Percentiles rank a stretch among this genome's conserved stretches.
phyloP scores from a whole-genome alignment of 1,140 invertebrate species.

The Catajapyx aquilonaris region DNA sequence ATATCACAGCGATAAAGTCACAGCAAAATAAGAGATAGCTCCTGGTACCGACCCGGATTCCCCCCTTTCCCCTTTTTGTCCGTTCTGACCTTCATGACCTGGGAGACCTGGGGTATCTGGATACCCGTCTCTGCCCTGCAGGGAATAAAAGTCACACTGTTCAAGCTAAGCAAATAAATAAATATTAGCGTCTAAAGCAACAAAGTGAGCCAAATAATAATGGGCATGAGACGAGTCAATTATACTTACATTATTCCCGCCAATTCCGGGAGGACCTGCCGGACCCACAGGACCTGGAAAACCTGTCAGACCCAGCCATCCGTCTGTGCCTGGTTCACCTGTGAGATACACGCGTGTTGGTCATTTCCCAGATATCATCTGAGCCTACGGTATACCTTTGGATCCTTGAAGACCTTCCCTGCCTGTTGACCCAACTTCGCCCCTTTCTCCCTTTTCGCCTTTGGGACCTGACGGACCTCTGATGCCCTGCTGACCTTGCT shows the following conservation, averaged over 20 bases:
- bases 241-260: slow-evolving; percentile 49
- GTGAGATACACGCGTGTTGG: too few relatives aligned
- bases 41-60: too few relatives aligned
- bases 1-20: too few relatives aligned
- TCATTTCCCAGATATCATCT: too few relatives aligned
- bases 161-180: too few relatives aligned
- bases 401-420: slow-evolving; percentile 46
- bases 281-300: slow-evolving; percentile 47
- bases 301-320: slow-evolving; percentile 43
- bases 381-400: slow-evolving; percentile 26
- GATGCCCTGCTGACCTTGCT: slow-evolving; percentile 50
- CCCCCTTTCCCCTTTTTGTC: slow-evolving; percentile 42
- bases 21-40: too few relatives aligned
- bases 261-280: slow-evolving; percentile 48
- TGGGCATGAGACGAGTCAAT: too few relatives aligned
- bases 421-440: slow-evolving; percentile 36
- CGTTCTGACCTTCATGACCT: too few relatives aligned
- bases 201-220: too few relatives aligned
- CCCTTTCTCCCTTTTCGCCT: slow-evolving; percentile 43
- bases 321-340: slow-evolving; percentile 51
- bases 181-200: too few relatives aligned
- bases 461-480: slow-evolving; percentile 38
- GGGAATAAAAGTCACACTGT: too few relatives aligned
- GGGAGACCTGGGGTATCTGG: too few relatives aligned
- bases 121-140: slow-evolving; percentile 22